Conservation (phyloP, 1,140 invertebrate species). For the Teleogryllus occipitalis region DNA sequence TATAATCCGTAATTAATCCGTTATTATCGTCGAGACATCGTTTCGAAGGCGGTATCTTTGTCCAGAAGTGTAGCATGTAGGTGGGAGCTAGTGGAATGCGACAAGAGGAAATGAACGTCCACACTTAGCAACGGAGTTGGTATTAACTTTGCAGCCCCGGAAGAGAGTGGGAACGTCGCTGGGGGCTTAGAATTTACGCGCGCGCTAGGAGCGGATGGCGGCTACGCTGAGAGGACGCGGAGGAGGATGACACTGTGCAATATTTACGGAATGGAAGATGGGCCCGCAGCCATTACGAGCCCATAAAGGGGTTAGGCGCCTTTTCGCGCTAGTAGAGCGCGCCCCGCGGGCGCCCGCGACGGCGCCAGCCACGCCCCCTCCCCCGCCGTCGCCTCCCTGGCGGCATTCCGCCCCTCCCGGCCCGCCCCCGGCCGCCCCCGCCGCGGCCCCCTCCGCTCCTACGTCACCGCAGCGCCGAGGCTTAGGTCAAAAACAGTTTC, state of each 20-base stretch:
- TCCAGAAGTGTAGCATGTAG: no score
- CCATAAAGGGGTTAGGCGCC: not conserved
- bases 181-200: constrained; percentile 9
- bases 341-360: no score
- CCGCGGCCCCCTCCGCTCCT: not conserved
- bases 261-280: not conserved
- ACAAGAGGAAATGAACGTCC: no score
- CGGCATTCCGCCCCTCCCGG: not conserved
- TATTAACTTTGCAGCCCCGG: no score
- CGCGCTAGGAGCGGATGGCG: constrained; percentile 41
- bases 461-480: not conserved
- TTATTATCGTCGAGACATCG: no score
- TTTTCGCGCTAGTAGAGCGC: not conserved
- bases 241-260: not conserved
- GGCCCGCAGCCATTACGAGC: not conserved
- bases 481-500: not conserved
- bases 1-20: no score
- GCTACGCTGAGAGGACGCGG: not conserved
- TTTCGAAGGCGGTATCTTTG: no score
- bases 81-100: no score
- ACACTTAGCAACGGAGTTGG: no score
- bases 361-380: not conserved
- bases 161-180: no score
- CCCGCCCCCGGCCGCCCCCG: no score
- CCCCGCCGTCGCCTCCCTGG: not conserved